Conservation (phyloP, 2,888 invertebrate genomes). For the Lasioglossum leucozonium region DNA sequence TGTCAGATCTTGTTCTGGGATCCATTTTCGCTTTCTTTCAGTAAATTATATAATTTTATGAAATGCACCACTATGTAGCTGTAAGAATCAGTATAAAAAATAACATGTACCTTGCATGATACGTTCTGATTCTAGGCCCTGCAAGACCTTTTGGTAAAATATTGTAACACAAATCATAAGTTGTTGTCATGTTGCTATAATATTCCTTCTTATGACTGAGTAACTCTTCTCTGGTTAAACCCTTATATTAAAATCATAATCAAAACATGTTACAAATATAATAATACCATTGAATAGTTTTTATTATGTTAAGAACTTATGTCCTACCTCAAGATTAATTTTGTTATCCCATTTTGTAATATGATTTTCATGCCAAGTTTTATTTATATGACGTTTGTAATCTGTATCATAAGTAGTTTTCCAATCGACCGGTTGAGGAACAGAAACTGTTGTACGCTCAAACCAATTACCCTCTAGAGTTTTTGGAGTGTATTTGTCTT, state of each 20-base stretch:
- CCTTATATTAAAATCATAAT: constrained; percentile 36
- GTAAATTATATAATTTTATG: constrained; percentile 21
- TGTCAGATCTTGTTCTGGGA: constrained; percentile 67
- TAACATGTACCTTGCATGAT: constrained; percentile 81
- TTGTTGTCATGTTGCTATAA: constrained; percentile 85
- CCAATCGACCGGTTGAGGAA: constrained; percentile 59
- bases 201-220: constrained; percentile 85
- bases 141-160: constrained; percentile 85
- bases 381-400: constrained; percentile 49
- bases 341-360: constrained; percentile 83
- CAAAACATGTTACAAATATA: constrained; percentile 15
- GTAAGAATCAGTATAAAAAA: background rate
- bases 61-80: background rate
- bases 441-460: constrained; percentile 59
- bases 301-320: background rate
- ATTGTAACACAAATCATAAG: constrained; percentile 86
- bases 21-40: constrained; percentile 64
- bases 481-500: constrained; percentile 66
- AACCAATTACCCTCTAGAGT: constrained; percentile 75
- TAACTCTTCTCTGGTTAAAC: constrained; percentile 41
- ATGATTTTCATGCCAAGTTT: constrained; percentile 39
- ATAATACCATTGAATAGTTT: background rate
- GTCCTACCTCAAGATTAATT: constrained; percentile 79
- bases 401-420: constrained; percentile 52
- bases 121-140: constrained; percentile 78